Evolutionary conservation across 2,797 vertebrate species (phyloP).

Genomic region (Cephalopachus bancanus): DNA sequence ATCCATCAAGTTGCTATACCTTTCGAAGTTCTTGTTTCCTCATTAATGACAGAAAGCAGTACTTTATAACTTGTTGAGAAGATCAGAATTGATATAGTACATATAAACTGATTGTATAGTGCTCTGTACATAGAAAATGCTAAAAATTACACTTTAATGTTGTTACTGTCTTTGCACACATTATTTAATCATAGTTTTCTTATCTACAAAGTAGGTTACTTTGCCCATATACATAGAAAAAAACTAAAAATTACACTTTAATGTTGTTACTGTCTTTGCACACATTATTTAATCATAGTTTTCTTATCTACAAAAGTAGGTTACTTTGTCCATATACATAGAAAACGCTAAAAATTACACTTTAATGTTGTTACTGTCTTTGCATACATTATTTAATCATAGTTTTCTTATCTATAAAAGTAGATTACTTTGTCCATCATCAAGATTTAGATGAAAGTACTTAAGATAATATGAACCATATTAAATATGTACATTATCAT

Average conservation of each 20-base stretch:
- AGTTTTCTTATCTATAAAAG: conserved; percentile 55
- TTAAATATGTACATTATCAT: not conserved
- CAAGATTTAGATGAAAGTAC: not conserved
- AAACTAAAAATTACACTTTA: too few relatives aligned
- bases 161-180: conserved; percentile 14
- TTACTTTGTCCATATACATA: not conserved
- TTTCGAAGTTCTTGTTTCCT: not conserved
- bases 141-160: not conserved
- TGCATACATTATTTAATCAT: not conserved
- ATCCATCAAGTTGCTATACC: not conserved
- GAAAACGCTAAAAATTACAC: conserved; percentile 20
- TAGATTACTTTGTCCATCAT: not conserved
- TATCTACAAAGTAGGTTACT: conserved; percentile 3
- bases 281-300: not conserved
- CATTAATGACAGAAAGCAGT: conserved; percentile 22
- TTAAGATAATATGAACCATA: conserved; percentile 25
- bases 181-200: conserved; percentile 32
- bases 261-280: conserved; percentile 10
- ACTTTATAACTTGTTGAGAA: conserved; percentile 11
- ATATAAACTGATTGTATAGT: not conserved
- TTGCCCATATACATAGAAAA: not conserved
- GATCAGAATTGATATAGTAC: not conserved
- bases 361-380: conserved; percentile 35
- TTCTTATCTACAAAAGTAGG: conserved; percentile 45
- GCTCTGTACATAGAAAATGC: not conserved